Base-by-base conservation (phyloP, 2,113 vertebrate species). In the Phyllopteryx taeniolatus region DNA sequence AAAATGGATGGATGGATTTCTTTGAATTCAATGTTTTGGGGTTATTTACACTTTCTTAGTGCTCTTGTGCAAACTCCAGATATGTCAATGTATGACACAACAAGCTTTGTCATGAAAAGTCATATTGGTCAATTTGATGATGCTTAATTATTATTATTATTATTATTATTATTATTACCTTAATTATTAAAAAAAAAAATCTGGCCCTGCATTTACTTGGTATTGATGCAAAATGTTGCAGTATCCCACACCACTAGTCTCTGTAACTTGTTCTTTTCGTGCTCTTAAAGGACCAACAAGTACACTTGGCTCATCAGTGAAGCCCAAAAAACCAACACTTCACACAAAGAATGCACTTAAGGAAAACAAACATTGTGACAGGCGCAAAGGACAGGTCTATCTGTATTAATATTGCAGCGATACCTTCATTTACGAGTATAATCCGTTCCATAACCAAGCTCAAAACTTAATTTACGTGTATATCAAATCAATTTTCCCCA, bases 211-310 rank as follows among this genome's bases (percentile, higher is more conserved):
- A 15, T 49, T 14, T 15, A 1, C 14, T 2, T 49, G 13, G 47
- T 14, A 49, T 54, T 22, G 53, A 39, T 3, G 35, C 35, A 39
- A 39, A 39, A 39, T 39, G 5, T 70, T 13, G 19, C 15, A 19
- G 13, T 10, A 44, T 51, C 69, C 54, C 75, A 57, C 71, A 49
- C 2, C 53, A 14, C 39, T 63, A 5, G 22, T 31, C 43, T 43
- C 43, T 22, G 19, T 3, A 27, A 6, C 0, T 6, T 31, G 12
- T 66, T 47, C 43, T 66, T 66, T 66, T 17, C 13, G 47, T 9
- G n/a, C 43, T 62, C 20, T 62, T 69, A 75, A 65, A 82, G 5
- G 35, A 63, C 22, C 60, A 72, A 60, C 60, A 77, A 39, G 43
- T 57, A 0, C 69, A 66, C 81, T 83, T 53, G 33, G 5, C 17